Base-by-base conservation (phyloP, 2,797 vertebrate species). In the Alca torda region DNA sequence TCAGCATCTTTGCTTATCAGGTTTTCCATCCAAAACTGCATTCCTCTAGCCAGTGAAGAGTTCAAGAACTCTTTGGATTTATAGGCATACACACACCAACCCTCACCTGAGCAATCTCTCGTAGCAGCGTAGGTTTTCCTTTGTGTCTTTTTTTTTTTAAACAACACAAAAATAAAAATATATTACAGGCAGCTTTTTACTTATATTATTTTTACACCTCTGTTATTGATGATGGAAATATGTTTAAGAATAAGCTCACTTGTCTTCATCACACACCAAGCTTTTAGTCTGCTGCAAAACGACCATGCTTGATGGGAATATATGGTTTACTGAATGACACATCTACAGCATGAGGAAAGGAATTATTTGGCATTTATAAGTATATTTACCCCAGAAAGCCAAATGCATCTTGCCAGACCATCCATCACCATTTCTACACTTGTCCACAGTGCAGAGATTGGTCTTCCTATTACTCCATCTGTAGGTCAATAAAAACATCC, bases 291-390 rank as follows among this genome's bases (percentile, higher is more conserved):
- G 45, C 37, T 51, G 51, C 11, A 81, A 89, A 92, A 85, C 39
- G 9, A 89, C 25, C 73, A 73, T 50, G 11, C 23, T 84, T 89
- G 64, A 43, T 2, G 1, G 56, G 45, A 93, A 92, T 70, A 72
- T 26, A 73, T 48, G 37, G 46, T 84, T 86, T 94, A 68, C 37
- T 68, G 39, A 87, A 73, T 78, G 46, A 79, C 21, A 64, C 13
- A 51, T 45, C 64, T 70, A 70, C 20, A 39, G 18, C 25, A 56
- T 6, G 10, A 80, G 24, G 28, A 78, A 90, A 92, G 37, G 39
- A 92, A 95, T 84, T 90, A 91, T 93, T 96, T 94, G 81, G 73
- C 69, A 96, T 67, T 89, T 86, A 79, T 39, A 63, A 51, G 24
- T 76, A 54, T 73, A 87, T 79, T 87, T 93, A 83, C 18, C 23